phyloP scores from a whole-genome alignment of 2,113 vertebrate species.

The Fulmarus glacialis region DNA sequence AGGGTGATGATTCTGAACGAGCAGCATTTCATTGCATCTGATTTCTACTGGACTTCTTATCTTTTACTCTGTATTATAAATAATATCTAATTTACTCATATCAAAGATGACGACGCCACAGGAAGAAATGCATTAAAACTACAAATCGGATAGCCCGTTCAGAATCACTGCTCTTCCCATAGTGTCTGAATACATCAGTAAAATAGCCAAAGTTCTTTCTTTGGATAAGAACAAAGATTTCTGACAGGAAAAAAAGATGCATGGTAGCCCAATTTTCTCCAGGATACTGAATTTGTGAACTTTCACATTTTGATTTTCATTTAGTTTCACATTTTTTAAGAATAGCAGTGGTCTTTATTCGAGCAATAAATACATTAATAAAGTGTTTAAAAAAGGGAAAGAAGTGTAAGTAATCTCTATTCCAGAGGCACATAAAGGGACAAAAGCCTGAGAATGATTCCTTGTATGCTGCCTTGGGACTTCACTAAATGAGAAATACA shows the following conservation, averaged over 20 bases:
- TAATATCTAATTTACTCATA: background rate
- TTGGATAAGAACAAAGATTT: background rate
- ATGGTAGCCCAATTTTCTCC: background rate
- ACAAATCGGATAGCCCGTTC: background rate
- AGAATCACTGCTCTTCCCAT: background rate
- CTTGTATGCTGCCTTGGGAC: background rate
- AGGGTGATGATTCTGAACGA: background rate
- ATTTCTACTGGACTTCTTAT: background rate
- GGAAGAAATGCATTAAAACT: background rate
- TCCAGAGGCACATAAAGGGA: background rate
- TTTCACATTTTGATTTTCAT: background rate
- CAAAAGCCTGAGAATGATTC: background rate
- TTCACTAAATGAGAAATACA: background rate
- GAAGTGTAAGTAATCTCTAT: background rate
- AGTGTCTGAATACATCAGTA: background rate
- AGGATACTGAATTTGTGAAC: background rate
- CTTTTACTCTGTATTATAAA: background rate
- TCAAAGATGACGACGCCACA: background rate
- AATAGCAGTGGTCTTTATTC: background rate
- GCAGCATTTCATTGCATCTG: background rate
- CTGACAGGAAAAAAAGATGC: background rate
- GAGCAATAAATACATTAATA: background rate
- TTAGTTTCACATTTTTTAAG: background rate
- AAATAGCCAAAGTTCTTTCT: background rate
- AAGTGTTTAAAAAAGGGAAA: background rate